Evolutionary conservation across 2,888 invertebrate genomes (phyloP).

Genomic region (Aporophyla lueneburgensis): DNA sequence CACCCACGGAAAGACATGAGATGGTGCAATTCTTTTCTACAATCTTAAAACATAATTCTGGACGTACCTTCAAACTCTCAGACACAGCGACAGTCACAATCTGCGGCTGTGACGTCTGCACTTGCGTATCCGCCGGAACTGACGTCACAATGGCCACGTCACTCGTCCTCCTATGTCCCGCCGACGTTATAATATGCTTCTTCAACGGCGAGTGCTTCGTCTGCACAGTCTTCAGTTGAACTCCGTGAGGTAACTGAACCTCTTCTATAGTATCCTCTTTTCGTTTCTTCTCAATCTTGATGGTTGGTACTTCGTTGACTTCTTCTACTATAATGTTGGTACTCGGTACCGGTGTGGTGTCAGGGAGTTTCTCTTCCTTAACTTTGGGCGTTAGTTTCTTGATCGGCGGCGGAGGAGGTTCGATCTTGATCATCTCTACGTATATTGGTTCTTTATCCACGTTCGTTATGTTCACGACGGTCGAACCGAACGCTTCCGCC

Average conservation of each 20-base stretch:
- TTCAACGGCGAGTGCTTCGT: slow-evolving; percentile 84
- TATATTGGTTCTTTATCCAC: slow-evolving; percentile 78
- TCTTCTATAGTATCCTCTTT: slow-evolving; percentile 78
- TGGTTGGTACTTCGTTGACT: slow-evolving; percentile 75
- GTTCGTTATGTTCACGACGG: slow-evolving; percentile 75
- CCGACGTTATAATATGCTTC: slow-evolving; percentile 85
- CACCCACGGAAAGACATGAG: too few relatives aligned
- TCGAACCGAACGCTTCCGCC: slow-evolving; percentile 79
- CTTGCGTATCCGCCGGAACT: slow-evolving; percentile 40
- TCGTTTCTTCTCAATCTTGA: slow-evolving; percentile 66
- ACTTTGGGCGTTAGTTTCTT: slow-evolving; percentile 58
- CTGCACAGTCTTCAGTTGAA: slow-evolving; percentile 84
- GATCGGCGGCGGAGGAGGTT: slow-evolving; percentile 59
- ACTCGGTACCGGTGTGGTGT: slow-evolving; percentile 70
- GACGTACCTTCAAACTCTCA: slow-evolving; percentile 81
- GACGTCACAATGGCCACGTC: slow-evolving; percentile 66
- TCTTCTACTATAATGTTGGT: slow-evolving; percentile 79
- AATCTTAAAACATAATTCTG: too few relatives aligned
- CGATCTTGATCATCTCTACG: slow-evolving; percentile 64
- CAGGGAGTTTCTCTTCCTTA: slow-evolving; percentile 53
- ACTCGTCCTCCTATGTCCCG: slow-evolving; percentile 71
- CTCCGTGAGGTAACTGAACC: slow-evolving; percentile 68
- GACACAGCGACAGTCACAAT: slow-evolving; percentile 84
- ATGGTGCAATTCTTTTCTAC: too few relatives aligned
- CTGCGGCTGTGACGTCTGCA: slow-evolving; percentile 73